Base-by-base conservation (phyloP, 2,797 vertebrate genomes). In the Phataginus tricuspis region DNA sequence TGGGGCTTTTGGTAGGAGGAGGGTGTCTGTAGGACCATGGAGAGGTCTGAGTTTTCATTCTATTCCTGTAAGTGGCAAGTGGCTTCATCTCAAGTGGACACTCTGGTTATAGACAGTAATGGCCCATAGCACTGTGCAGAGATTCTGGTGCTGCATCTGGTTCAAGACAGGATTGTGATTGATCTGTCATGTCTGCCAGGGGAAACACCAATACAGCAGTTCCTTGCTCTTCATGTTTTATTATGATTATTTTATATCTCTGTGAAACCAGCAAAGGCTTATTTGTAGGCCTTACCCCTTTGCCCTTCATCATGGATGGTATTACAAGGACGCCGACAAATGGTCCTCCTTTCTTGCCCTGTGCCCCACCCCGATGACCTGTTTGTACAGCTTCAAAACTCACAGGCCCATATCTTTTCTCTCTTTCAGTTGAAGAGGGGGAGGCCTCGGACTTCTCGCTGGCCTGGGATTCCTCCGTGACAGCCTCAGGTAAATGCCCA, bases 371-470 rank as follows among this genome's bases (percentile, higher is more conserved):
- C 53, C 2, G 8, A 18, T 72, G 37, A 45, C 19, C 80, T 94
- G 1, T 86, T 90, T 94, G 72, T 59, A 25, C 39, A 29, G 8
- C 31, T 91, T 97, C 94, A 88, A 83, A 27, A 94, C 97, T 98
- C 96, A 98, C 96, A 97, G 92, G n/a, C 93, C 16, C 85, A 29
- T 96, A 95, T 98, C 97, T 98, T 89, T 90, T 98, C 68, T 98
- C 89, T 98, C 96, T 98, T 99, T 98, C 99, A 98, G 99, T 99
- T 75, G 99, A 99, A 98, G 99, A 99, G 98, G 99, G 99, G 59
- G 99, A 99, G 98, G 99, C 99, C 96, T 99, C 99, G 53, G 99
- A 99, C 99, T 99, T 99, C 98, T 98, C 99, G 80, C 98, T 99
- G 98, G 99, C 99, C 98, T 99, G 99, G 99, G 99, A 99, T 92